phyloP scores from a whole-genome alignment of 2,888 invertebrate genomes.

The Aricia artaxerxes region DNA sequence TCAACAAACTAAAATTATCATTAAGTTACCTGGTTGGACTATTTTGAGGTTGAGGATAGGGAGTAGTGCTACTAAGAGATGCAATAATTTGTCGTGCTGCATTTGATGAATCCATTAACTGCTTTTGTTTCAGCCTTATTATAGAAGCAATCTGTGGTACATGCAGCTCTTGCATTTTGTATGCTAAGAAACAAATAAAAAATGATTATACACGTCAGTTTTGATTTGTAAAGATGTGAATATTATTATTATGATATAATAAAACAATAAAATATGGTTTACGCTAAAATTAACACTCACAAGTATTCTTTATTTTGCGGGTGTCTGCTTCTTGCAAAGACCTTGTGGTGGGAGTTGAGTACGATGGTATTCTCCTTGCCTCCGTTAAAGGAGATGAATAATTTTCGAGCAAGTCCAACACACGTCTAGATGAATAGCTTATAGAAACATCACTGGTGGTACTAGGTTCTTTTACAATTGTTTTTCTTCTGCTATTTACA shows the following conservation, averaged over 20 bases:
- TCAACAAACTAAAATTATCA: not conserved
- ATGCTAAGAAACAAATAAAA: slow-evolving; percentile 49
- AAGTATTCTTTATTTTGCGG: slow-evolving; percentile 38
- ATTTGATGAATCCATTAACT: slow-evolving; percentile 82
- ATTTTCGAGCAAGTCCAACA: slow-evolving; percentile 89
- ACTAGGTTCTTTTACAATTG: slow-evolving; percentile 51
- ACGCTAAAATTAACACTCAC: slow-evolving; percentile 43
- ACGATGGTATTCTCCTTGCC: slow-evolving; percentile 86
- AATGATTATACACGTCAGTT: not conserved
- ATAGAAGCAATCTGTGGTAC: slow-evolving; percentile 83
- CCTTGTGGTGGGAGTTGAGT: slow-evolving; percentile 44
- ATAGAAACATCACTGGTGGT: slow-evolving; percentile 59
- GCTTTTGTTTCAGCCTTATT: slow-evolving; percentile 80
- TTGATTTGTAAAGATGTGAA: not conserved
- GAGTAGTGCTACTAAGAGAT: slow-evolving; percentile 71
- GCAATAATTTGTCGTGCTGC: slow-evolving; percentile 82
- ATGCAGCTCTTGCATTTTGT: slow-evolving; percentile 74
- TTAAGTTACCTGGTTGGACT: slow-evolving; percentile 30
- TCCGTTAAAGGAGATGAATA: slow-evolving; percentile 90
- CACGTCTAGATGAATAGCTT: slow-evolving; percentile 88
- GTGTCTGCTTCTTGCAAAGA: slow-evolving; percentile 39
- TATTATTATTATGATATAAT: not conserved
- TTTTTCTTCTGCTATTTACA: slow-evolving; percentile 52
- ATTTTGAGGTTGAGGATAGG: slow-evolving; percentile 45
- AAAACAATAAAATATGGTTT: not conserved